Evolutionary conservation across 2,113 vertebrate species (phyloP).

Genomic region (Alethe diademata): DNA sequence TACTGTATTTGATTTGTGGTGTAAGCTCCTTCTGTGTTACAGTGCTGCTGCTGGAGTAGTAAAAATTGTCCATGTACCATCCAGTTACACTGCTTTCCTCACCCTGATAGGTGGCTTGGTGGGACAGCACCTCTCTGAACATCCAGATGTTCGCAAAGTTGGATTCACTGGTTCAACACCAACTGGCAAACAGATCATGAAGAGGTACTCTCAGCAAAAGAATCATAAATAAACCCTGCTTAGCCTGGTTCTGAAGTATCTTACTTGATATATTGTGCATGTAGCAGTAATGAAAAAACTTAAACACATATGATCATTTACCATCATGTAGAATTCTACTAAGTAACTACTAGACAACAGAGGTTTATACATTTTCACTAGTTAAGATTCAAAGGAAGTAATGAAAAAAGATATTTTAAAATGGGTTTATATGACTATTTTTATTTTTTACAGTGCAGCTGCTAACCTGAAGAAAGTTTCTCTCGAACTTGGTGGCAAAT

Average conservation of each 20-base stretch:
- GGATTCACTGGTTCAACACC: slow-evolving; percentile 84
- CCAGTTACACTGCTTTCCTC: neutral
- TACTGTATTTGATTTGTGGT: neutral
- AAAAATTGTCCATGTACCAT: neutral
- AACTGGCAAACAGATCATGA: slow-evolving; percentile 86
- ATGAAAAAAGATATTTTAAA: neutral
- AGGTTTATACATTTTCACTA: neutral
- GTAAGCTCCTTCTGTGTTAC: neutral
- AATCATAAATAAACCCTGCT: neutral
- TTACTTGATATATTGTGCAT: neutral
- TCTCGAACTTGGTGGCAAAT: slow-evolving; percentile 85
- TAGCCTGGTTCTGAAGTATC: neutral
- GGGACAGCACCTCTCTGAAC: slow-evolving; percentile 80
- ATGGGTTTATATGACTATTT: neutral
- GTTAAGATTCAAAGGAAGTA: neutral
- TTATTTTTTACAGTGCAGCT: slow-evolving; percentile 68
- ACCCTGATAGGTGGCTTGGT: slow-evolving; percentile 67
- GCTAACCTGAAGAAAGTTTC: slow-evolving; percentile 85
- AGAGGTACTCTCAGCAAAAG: slow-evolving; percentile 69
- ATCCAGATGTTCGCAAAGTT: slow-evolving; percentile 82
- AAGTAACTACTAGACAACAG: neutral
- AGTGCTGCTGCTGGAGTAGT: neutral
- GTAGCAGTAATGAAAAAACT: neutral
- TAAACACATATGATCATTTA: neutral
- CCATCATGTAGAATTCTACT: neutral